These are phyloP conservation scores for Diuraphis noxia DNA, from an alignment of 1,140 invertebrate species.

Conservation along the genomic window DNA sequence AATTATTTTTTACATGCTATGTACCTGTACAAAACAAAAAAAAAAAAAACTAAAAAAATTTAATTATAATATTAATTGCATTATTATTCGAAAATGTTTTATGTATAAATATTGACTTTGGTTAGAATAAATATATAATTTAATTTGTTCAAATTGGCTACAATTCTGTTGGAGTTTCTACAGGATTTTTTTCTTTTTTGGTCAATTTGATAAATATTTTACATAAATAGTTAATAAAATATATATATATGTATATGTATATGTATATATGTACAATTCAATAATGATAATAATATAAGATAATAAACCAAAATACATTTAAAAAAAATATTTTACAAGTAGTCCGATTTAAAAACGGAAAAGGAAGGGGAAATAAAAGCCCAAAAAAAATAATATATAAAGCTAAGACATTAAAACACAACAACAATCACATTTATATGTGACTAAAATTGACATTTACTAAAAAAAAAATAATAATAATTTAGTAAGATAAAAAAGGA, in stretches of 20 bases:
- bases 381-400: conserved; percentile 41
- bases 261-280: conserved; percentile 46
- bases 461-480: conserved; percentile 51
- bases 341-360: neutral
- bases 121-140: conserved; percentile 51
- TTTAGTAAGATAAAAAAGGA: conserved; percentile 47
- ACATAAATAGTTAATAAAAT: conserved; percentile 52
- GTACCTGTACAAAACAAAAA: conserved; percentile 50
- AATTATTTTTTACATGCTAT: conserved; percentile 51
- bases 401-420: conserved; percentile 24
- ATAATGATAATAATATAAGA: conserved; percentile 47
- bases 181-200: conserved; percentile 42
- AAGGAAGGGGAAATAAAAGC: conserved; percentile 20
- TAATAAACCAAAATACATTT: conserved; percentile 52
- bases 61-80: conserved; percentile 31
- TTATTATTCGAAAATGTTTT: conserved; percentile 44
- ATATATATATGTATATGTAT: conserved; percentile 45
- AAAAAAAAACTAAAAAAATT: conserved; percentile 16
- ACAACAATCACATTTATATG: conserved; percentile 42
- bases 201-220: conserved; percentile 53
- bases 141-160: conserved; percentile 54
- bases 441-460: conserved; percentile 49
- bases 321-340: conserved; percentile 43
- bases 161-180: conserved; percentile 39
- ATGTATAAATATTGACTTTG: conserved; percentile 52